These are phyloP conservation scores for Rhogogaster chlorosoma DNA, from an alignment of 2,888 invertebrate genomes.

Conservation along the genomic window DNA sequence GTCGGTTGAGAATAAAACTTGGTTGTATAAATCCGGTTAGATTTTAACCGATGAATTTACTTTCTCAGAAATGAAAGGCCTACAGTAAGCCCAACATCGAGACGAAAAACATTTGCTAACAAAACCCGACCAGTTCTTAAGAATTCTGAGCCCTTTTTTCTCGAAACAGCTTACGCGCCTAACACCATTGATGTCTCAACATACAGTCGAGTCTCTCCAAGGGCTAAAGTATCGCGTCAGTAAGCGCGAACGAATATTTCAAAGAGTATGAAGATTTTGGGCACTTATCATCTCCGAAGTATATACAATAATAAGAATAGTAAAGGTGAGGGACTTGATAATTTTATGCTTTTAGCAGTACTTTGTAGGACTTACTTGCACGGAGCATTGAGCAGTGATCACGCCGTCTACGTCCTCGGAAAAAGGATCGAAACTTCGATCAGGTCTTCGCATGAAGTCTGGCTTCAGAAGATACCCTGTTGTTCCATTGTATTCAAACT, in stretches of 20 bases:
- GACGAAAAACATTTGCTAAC: neutral
- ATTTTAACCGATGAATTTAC: neutral
- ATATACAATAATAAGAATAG: neutral
- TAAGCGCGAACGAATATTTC: neutral
- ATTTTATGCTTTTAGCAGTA: neutral
- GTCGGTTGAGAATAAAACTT: neutral
- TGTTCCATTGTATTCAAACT: constrained; percentile 87
- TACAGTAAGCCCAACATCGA: neutral
- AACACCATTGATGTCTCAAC: neutral
- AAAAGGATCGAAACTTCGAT: constrained; percentile 86
- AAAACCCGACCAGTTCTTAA: neutral
- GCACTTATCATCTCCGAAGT: neutral
- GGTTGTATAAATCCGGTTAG: neutral
- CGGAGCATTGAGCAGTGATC: constrained; percentile 86
- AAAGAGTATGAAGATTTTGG: neutral
- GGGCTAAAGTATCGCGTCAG: neutral
- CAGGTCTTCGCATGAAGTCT: constrained; percentile 86
- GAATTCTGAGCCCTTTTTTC: neutral
- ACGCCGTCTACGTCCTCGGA: constrained; percentile 87
- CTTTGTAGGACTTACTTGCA: constrained; percentile 77
- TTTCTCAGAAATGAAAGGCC: neutral
- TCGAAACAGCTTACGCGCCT: neutral
- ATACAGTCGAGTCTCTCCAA: neutral
- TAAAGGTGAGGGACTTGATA: neutral
- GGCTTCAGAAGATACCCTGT: constrained; percentile 86